A percentile compares a stretch with the other conserved stretches of the same genome.
phyloP scores from a whole-genome alignment of 2,888 invertebrate genomes.

The Eremobia ochroleuca region DNA sequence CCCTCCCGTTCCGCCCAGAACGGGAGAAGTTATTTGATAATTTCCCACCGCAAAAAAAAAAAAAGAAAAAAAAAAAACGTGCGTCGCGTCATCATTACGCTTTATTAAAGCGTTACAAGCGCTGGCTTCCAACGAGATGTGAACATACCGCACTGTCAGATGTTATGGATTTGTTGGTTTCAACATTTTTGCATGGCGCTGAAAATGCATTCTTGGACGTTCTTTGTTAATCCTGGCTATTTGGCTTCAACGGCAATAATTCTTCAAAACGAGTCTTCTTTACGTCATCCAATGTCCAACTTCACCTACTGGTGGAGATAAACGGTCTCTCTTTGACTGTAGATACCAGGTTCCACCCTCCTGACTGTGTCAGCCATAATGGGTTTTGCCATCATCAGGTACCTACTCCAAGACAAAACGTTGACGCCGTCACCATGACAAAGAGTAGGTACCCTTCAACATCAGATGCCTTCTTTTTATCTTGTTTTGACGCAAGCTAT shows the following conservation, averaged over 20 bases:
- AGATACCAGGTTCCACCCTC: neutral
- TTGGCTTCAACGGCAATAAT: neutral
- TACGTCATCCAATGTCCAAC: neutral
- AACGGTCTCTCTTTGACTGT: neutral
- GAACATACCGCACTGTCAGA: slow-evolving; percentile 39
- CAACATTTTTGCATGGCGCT: neutral
- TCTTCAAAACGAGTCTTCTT: neutral
- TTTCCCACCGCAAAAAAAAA: too few relatives aligned
- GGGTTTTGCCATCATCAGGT: too few relatives aligned
- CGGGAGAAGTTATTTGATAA: too few relatives aligned
- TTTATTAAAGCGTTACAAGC: slow-evolving; percentile 68
- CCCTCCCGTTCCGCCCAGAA: too few relatives aligned
- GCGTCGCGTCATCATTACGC: slow-evolving; percentile 68
- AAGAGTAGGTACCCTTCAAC: too few relatives aligned
- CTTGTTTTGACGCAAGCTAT: neutral
- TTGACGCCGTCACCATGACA: neutral
- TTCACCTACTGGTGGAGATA: too few relatives aligned
- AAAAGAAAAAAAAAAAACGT: too few relatives aligned
- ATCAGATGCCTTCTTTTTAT: too few relatives aligned
- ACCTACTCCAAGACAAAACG: neutral
- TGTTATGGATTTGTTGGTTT: slow-evolving; percentile 27
- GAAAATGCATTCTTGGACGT: neutral
- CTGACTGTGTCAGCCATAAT: too few relatives aligned
- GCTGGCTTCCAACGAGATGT: slow-evolving; percentile 45
- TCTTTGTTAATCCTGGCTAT: neutral